phyloP scores from a whole-genome alignment of 2,888 invertebrate species.

The Choristoneura rosaceana region DNA sequence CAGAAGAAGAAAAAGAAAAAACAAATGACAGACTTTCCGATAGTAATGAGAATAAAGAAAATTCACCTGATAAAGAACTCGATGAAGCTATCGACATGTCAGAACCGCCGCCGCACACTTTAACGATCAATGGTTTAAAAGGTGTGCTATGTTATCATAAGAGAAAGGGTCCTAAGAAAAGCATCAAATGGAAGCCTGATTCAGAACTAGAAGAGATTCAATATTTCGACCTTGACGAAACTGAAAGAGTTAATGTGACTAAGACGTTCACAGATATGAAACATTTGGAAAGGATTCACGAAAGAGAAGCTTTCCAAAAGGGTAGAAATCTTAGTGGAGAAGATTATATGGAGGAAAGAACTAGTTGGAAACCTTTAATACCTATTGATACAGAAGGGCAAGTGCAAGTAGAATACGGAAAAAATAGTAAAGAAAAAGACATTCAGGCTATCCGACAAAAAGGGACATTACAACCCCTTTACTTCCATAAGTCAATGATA shows the following conservation, averaged over 20 bases:
- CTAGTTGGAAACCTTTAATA: slow-evolving; percentile 90
- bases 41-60: slow-evolving; percentile 57
- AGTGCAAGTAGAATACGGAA: slow-evolving; percentile 88
- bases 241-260: slow-evolving; percentile 97
- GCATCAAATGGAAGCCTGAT: slow-evolving; percentile 93
- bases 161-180: slow-evolving; percentile 91
- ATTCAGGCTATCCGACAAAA: slow-evolving; percentile 95
- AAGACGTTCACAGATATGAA: slow-evolving; percentile 96
- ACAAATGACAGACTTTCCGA: slow-evolving; percentile 60
- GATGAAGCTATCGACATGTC: slow-evolving; percentile 69
- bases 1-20: slow-evolving; percentile 86
- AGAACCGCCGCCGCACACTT: slow-evolving; percentile 68
- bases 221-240: slow-evolving; percentile 98
- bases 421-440: slow-evolving; percentile 93
- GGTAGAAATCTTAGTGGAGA: slow-evolving; percentile 90
- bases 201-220: slow-evolving; percentile 91
- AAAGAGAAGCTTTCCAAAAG: slow-evolving; percentile 93
- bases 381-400: slow-evolving; percentile 89
- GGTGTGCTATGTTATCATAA: slow-evolving; percentile 91
- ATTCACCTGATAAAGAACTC: slow-evolving; percentile 56
- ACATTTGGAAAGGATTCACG: slow-evolving; percentile 93
- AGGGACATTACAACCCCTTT: slow-evolving; percentile 92
- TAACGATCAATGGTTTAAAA: slow-evolving; percentile 87
- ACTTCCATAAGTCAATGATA: slow-evolving; percentile 92
- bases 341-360: slow-evolving; percentile 93